Evolutionary conservation across 2,797 vertebrate genomes (phyloP).

Genomic region (Nannoperca obscura): DNA sequence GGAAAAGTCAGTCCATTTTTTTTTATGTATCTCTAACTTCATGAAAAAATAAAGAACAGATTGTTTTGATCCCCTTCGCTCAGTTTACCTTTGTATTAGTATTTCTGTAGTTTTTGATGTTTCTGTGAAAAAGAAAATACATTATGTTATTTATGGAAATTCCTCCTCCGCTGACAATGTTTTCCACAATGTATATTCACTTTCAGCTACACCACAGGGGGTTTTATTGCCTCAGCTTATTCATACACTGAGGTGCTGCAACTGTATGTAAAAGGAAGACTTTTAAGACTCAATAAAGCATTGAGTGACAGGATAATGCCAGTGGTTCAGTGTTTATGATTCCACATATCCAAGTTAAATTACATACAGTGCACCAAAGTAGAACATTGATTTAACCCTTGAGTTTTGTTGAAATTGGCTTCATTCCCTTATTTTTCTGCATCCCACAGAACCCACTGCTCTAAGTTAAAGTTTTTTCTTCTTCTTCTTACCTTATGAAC

Average conservation of each 20-base stretch:
- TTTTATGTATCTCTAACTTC: not conserved
- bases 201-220: not conserved
- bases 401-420: not conserved
- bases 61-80: slow-evolving; percentile 8
- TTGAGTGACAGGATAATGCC: slow-evolving; percentile 5
- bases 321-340: slow-evolving; percentile 12
- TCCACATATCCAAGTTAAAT: not conserved
- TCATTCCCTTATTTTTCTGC: not conserved
- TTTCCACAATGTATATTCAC: not conserved
- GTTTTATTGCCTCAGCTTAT: slow-evolving; percentile 1
- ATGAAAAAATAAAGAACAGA: not conserved
- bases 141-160: slow-evolving; percentile 7
- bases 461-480: not conserved
- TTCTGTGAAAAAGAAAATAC: not conserved
- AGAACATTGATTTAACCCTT: slow-evolving; percentile 1
- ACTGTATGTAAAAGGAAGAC: not conserved
- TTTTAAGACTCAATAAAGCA: slow-evolving; percentile 16
- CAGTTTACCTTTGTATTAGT: not conserved
- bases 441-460: not conserved
- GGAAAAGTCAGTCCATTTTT: not conserved
- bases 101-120: not conserved
- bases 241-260: not conserved
- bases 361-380: not conserved
- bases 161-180: not conserved
- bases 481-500: not conserved